phyloP scores from a whole-genome alignment of 2,797 vertebrate species.

The Pipistrellus pipistrellus region DNA sequence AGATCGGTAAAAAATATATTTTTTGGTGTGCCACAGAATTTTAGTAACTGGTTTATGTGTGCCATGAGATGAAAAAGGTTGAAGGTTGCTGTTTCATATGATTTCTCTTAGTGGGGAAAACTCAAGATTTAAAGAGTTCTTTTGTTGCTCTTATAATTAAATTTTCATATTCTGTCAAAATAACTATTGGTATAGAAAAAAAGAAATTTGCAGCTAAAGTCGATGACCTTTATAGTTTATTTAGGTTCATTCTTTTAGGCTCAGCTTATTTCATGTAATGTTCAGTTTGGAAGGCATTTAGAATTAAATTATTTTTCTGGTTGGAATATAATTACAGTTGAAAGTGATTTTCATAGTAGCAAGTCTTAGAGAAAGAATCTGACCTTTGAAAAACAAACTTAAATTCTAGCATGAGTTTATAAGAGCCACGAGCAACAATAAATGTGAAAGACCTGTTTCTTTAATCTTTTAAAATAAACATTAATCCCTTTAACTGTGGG shows the following conservation, averaged over 20 bases:
- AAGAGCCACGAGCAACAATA: conserved; percentile 33
- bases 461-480: conserved; percentile 43
- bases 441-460: not conserved
- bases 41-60: not conserved
- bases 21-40: not conserved
- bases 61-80: not conserved
- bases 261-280: not conserved
- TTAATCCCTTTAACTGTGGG: conserved; percentile 38
- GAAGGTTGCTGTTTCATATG: not conserved
- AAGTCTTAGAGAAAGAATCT: conserved; percentile 26
- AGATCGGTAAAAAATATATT: not conserved
- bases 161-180: conserved; percentile 31
- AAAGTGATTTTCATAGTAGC: conserved; percentile 36
- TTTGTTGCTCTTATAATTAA: not conserved
- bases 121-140: conserved; percentile 20
- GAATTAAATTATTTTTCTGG: not conserved
- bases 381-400: conserved; percentile 44
- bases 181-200: not conserved
- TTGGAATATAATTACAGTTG: conserved; percentile 21
- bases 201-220: not conserved
- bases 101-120: conserved; percentile 30
- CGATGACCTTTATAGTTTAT: conserved; percentile 18
- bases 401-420: conserved; percentile 18
- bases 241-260: not conserved
- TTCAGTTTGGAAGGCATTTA: conserved; percentile 11